A percentile compares a stretch with the other conserved stretches of the same genome.
phyloP scores from a whole-genome alignment of 2,797 vertebrate genomes.

The Nyctibius grandis region DNA sequence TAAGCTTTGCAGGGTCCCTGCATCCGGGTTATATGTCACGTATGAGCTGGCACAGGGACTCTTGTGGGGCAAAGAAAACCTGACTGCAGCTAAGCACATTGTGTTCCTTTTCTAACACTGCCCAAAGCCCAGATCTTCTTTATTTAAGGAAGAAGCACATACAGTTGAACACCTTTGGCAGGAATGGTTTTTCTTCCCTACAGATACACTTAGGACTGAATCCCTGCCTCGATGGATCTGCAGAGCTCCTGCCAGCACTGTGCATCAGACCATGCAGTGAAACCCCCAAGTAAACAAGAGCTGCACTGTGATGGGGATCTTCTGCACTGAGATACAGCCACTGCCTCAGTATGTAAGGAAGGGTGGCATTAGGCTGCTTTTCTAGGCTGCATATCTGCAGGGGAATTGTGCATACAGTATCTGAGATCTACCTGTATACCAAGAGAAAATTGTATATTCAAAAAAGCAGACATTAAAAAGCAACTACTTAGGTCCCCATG shows the following conservation, averaged over 20 bases:
- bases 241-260: background rate
- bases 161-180: background rate
- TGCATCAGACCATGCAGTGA: rapidly evolving
- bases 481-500: background rate
- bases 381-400: background rate
- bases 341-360: background rate
- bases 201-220: background rate
- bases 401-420: background rate
- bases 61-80: background rate
- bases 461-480: background rate
- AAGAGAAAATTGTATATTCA: background rate
- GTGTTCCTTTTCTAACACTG: background rate
- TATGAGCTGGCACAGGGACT: background rate
- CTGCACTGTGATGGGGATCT: background rate
- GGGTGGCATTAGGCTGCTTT: background rate
- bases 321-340: background rate
- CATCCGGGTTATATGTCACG: background rate
- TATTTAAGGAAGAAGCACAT: background rate
- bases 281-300: background rate
- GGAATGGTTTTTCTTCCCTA: background rate
- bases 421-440: background rate
- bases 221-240: background rate
- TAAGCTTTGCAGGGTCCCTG: background rate
- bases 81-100: background rate
- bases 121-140: background rate